A percentile compares a stretch with the other conserved stretches of the same genome.
Conservation (phyloP, 2,113 vertebrate genomes). For the Daubentonia madagascariensis region DNA sequence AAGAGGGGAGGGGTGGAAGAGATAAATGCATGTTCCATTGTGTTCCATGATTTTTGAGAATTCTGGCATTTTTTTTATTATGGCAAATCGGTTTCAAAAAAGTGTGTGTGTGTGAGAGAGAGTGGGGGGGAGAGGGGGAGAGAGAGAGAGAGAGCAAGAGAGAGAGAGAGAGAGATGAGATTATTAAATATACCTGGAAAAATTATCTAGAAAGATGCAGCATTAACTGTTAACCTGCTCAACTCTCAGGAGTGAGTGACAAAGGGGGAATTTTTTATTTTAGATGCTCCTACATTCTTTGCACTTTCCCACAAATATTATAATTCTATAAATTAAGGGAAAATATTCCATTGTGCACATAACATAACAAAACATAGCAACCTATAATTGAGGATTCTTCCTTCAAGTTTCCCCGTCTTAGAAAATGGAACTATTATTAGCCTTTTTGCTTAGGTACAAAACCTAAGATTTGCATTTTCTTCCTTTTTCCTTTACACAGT, state of each 20-base stretch:
- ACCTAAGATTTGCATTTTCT: neutral
- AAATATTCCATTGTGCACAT: neutral
- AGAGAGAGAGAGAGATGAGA: neutral
- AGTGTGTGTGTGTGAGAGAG: neutral
- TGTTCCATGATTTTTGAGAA: neutral
- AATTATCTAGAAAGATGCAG: neutral
- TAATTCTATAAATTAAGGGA: neutral
- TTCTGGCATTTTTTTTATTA: neutral
- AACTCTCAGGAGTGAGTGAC: neutral
- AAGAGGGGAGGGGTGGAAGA: rapidly evolving
- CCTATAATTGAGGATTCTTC: neutral
- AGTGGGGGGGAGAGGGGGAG: too few relatives aligned
- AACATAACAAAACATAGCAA: neutral
- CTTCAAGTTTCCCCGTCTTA: neutral
- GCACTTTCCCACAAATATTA: neutral
- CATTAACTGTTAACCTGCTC: neutral
- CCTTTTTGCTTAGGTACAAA: neutral
- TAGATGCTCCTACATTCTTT: neutral
- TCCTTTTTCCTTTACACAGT: neutral
- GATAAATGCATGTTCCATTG: neutral
- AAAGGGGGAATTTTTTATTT: neutral
- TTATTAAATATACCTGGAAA: neutral
- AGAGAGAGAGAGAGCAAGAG: neutral
- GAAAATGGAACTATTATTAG: neutral
- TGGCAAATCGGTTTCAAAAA: neutral